Evolutionary conservation across 2,113 vertebrate genomes (phyloP).

Genomic region (Rhynchomys soricoides): DNA sequence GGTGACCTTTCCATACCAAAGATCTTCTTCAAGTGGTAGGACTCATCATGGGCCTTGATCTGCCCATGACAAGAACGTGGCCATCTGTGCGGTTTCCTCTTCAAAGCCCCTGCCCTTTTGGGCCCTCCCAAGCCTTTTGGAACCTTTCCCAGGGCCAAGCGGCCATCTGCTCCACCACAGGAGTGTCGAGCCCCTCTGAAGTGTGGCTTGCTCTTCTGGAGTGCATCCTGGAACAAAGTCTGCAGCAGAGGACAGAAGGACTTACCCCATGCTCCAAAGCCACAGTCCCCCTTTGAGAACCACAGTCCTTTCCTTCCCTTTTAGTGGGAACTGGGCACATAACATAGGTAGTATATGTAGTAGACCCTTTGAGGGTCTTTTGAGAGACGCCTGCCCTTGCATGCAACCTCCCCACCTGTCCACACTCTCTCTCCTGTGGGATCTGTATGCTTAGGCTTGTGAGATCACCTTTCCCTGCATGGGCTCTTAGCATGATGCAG

Average conservation of each 20-base stretch:
- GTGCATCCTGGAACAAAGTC: neutral
- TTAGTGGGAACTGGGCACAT: neutral
- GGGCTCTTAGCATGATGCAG: neutral
- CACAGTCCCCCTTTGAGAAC: neutral
- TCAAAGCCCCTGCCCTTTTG: slow-evolving; percentile 63
- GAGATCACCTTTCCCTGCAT: neutral
- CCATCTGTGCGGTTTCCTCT: slow-evolving; percentile 57
- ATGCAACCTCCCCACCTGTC: neutral
- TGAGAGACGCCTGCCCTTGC: neutral
- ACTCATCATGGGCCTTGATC: neutral
- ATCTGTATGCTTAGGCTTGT: neutral
- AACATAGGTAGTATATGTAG: neutral
- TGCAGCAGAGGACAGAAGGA: neutral
- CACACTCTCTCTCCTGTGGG: neutral
- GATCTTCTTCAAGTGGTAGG: neutral
- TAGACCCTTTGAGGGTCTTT: neutral
- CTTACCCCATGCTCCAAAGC: no score
- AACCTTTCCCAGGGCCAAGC: neutral
- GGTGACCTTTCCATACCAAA: slow-evolving; percentile 61
- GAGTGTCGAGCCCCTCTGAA: neutral
- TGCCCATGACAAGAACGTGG: slow-evolving; percentile 25
- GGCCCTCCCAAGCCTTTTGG: slow-evolving; percentile 12
- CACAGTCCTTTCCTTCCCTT: neutral
- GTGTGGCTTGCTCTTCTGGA: neutral
- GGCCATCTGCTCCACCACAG: slow-evolving; percentile 54